These are phyloP conservation scores for Nomada hirtipes DNA, from an alignment of 2,888 invertebrate genomes.

Conservation along the genomic window DNA sequence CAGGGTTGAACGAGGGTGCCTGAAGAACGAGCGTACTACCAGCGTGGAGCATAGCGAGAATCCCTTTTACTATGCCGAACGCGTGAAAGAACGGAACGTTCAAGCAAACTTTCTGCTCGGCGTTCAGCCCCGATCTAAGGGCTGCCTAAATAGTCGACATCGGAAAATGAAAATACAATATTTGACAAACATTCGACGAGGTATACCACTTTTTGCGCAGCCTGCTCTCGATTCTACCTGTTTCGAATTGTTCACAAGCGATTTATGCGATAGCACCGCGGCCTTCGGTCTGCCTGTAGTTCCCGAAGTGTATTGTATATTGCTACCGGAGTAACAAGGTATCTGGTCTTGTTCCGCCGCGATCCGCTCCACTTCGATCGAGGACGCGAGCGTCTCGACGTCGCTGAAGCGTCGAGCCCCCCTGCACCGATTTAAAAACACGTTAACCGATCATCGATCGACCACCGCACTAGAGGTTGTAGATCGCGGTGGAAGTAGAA, in stretches of 20 bases:
- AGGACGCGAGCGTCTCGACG: constrained; percentile 80
- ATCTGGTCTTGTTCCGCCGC: constrained; percentile 86
- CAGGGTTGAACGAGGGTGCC: constrained; percentile 87
- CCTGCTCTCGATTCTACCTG: constrained; percentile 81
- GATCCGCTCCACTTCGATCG: constrained; percentile 79
- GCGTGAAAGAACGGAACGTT: constrained; percentile 94
- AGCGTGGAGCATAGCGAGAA: constrained; percentile 86
- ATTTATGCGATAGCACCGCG: constrained; percentile 89
- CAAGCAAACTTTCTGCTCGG: constrained; percentile 86
- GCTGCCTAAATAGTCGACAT: constrained; percentile 58
- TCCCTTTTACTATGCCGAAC: constrained; percentile 89
- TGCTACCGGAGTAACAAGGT: constrained; percentile 89
- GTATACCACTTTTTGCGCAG: background rate
- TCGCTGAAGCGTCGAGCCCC: constrained; percentile 85
- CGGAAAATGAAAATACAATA: background rate
- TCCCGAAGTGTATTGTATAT: constrained; percentile 94
- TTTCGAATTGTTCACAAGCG: constrained; percentile 91
- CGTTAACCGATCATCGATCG: constrained; percentile 39
- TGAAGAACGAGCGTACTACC: constrained; percentile 88
- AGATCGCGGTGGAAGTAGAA: background rate
- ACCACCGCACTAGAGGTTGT: background rate
- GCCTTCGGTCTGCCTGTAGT: constrained; percentile 94
- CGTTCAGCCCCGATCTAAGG: constrained; percentile 83
- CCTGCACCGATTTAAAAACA: constrained; percentile 66
- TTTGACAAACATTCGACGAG: background rate